A percentile compares a stretch with the other conserved stretches of the same genome.
Evolutionary conservation across 2,113 vertebrate genomes (phyloP).

Genomic region (Tupaia chinensis): DNA sequence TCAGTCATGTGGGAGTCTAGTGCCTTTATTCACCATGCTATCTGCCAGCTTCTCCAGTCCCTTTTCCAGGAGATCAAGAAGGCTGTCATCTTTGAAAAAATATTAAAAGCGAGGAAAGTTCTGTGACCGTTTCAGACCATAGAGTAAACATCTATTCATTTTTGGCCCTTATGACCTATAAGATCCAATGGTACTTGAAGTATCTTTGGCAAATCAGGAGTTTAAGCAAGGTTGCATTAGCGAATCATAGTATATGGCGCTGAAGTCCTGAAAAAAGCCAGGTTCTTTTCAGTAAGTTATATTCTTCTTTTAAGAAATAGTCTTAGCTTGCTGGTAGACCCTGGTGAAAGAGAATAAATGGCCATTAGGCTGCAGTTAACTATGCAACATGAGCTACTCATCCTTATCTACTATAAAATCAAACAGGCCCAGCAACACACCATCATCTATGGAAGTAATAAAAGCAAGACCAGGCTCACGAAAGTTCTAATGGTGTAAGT

Average conservation of each 20-base stretch:
- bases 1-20: no score
- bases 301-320: not conserved
- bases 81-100: not conserved
- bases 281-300: not conserved
- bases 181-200: not conserved
- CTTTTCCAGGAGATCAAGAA: slow-evolving; percentile 13
- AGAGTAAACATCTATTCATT: not conserved
- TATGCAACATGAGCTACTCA: not conserved
- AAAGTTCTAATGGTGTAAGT: not conserved
- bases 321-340: not conserved
- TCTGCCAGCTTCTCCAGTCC: not conserved
- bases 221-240: not conserved
- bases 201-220: not conserved
- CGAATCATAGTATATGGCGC: not conserved
- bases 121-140: not conserved
- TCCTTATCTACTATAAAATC: not conserved
- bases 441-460: not conserved
- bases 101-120: not conserved
- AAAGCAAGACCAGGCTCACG: not conserved
- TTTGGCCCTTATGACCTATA: not conserved
- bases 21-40: no score
- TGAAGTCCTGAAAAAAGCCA: not conserved
- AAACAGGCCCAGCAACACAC: not conserved
- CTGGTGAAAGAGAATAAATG: not conserved
- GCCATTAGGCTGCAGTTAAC: not conserved